These are phyloP conservation scores for Pseudopipra pipra DNA, from an alignment of 2,113 vertebrate genomes.

Conservation along the genomic window DNA sequence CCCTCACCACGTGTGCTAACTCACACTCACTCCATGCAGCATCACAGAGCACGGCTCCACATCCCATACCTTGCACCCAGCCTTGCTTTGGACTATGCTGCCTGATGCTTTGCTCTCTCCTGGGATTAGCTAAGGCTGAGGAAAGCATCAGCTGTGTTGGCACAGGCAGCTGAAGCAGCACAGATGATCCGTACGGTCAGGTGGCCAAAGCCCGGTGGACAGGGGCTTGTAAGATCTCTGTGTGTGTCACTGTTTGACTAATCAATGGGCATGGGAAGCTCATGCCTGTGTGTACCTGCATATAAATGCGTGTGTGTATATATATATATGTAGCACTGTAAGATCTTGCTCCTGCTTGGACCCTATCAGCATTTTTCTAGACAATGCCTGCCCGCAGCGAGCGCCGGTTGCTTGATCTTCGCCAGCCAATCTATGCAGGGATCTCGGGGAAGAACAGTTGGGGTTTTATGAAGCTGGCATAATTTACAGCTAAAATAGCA, in stretches of 20 bases:
- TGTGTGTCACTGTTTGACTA: background rate
- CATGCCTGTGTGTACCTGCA: accelerated
- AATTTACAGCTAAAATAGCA: constrained; percentile 62
- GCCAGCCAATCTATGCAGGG: constrained; percentile 33
- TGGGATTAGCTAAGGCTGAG: background rate
- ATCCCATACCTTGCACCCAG: background rate
- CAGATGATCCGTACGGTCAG: accelerated
- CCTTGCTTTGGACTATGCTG: accelerated
- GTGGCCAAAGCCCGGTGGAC: accelerated
- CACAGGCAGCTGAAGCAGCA: background rate
- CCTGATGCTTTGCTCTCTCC: background rate
- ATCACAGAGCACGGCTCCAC: accelerated
- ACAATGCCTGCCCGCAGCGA: background rate
- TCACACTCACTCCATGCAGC: accelerated
- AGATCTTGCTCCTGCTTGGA: background rate
- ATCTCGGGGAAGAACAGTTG: constrained; percentile 35
- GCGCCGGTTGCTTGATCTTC: background rate
- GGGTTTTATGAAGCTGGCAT: constrained; percentile 59
- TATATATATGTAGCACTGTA: accelerated
- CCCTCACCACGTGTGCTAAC: accelerated
- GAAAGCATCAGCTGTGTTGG: accelerated
- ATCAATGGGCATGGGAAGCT: background rate
- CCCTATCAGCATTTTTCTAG: background rate
- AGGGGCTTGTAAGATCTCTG: background rate
- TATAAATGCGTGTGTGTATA: background rate